Conservation (phyloP, 92 coral and sea anemone species). For the Blastomussa wellsi region DNA sequence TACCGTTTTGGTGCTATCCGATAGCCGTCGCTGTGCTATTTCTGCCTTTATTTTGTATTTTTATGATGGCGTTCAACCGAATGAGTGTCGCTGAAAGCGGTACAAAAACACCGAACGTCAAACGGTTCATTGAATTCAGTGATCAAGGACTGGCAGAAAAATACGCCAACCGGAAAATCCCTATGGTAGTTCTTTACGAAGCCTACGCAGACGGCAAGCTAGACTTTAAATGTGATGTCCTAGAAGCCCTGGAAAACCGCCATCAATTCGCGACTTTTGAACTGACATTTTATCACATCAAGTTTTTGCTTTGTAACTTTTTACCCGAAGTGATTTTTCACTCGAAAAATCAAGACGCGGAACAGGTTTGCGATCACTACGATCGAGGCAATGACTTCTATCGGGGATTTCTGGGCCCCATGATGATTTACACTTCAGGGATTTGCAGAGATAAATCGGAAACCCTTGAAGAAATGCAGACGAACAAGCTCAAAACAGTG, state of each 20-base stretch:
- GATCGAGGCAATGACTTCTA: slow-evolving; percentile 98
- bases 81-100: slow-evolving; percentile 74
- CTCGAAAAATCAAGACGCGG: slow-evolving; percentile 89
- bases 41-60: slow-evolving; percentile 75
- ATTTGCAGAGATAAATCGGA: slow-evolving; percentile 71
- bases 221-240: slow-evolving; percentile 87
- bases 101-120: slow-evolving; percentile 49
- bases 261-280: slow-evolving; percentile 77
- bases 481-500: slow-evolving; percentile 77
- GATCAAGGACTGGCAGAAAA: slow-evolving; percentile 71
- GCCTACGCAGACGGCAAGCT: slow-evolving; percentile 96
- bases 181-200: slow-evolving; percentile 83
- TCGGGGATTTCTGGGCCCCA: slow-evolving; percentile 90
- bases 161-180: slow-evolving; percentile 76
- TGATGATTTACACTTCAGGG: slow-evolving; percentile 96
- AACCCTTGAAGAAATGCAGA: slow-evolving; percentile 83
- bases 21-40: slow-evolving; percentile 45
- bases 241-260: slow-evolving; percentile 92
- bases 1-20: slow-evolving; percentile 96
- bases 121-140: slow-evolving; percentile 75
- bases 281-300: slow-evolving; percentile 82
- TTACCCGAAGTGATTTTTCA: slow-evolving; percentile 91
- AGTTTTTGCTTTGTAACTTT: slow-evolving; percentile 78
- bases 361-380: slow-evolving; percentile 97
- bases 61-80: slow-evolving; percentile 78